A percentile compares a stretch with the other conserved stretches of the same genome.
These are phyloP conservation scores for Halichoerus grypus DNA, from an alignment of 2,113 vertebrate species.

Conservation along the genomic window DNA sequence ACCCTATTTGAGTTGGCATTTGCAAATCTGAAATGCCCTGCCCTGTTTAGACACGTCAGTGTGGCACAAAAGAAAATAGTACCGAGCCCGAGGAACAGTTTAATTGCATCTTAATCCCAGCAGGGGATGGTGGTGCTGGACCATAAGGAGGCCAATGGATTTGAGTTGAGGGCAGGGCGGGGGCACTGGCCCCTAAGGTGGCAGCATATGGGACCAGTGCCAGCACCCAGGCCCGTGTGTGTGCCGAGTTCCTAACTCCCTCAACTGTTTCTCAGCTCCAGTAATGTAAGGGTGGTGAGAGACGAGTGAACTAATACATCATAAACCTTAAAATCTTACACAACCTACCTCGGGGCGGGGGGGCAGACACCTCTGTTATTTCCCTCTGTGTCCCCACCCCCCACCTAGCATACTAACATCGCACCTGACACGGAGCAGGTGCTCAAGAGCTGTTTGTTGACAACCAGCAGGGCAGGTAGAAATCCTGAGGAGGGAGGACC, in stretches of 20 bases:
- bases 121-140: not conserved
- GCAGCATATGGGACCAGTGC: too few relatives aligned
- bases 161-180: not conserved
- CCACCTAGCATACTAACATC: accelerated
- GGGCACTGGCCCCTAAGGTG: too few relatives aligned
- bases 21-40: not conserved
- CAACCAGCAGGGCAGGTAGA: not conserved
- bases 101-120: not conserved
- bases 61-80: not conserved
- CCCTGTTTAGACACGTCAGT: not conserved
- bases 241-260: accelerated
- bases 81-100: accelerated
- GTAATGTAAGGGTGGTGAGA: not conserved
- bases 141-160: not conserved
- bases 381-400: not conserved
- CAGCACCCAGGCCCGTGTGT: not conserved
- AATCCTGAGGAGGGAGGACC: not conserved
- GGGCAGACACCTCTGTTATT: not conserved
- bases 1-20: not conserved
- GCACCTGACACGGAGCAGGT: not conserved
- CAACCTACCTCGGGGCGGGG: too few relatives aligned
- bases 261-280: not conserved
- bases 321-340: not conserved
- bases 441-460: not conserved
- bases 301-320: too few relatives aligned